Conservation (phyloP, 2,113 vertebrate species). For the Turnix velox region DNA sequence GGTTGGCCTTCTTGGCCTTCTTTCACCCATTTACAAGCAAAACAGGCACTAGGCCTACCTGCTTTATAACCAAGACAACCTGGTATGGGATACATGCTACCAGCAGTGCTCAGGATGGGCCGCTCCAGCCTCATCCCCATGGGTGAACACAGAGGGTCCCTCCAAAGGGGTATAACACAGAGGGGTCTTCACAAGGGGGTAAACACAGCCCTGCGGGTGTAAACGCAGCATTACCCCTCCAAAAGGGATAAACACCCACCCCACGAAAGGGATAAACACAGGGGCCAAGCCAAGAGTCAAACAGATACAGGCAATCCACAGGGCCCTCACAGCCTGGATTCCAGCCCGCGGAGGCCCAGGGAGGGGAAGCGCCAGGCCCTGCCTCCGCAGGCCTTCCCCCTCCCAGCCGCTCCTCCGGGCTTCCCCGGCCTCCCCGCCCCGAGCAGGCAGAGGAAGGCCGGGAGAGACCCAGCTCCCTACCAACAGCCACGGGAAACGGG, state of each 20-base stretch:
- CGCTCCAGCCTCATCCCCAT: not conserved
- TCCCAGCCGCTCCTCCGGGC: not conserved
- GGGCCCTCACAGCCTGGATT: too few species aligned
- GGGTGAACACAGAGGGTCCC: too few species aligned
- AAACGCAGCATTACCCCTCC: not conserved
- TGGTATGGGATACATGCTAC: accelerated
- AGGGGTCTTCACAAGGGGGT: too few species aligned
- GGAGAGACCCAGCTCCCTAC: not conserved
- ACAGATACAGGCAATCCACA: not conserved
- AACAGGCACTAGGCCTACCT: not conserved
- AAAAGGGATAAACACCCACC: too few species aligned
- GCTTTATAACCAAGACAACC: accelerated
- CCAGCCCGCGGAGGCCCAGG: not conserved
- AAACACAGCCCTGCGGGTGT: not conserved
- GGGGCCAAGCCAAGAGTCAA: too few species aligned
- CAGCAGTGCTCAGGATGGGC: not conserved
- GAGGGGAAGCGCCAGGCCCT: not conserved
- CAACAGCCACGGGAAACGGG: accelerated
- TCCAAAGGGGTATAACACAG: too few species aligned
- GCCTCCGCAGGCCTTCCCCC: not conserved
- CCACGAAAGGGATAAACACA: too few species aligned
- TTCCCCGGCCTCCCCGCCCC: not conserved
- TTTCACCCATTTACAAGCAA: accelerated
- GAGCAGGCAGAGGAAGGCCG: not conserved
- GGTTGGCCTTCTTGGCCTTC: too few species aligned